Percentiles rank a stretch among this genome's conserved stretches.
phyloP scores from a whole-genome alignment of 1,140 invertebrate species.

The Drosophila yakuba region DNA sequence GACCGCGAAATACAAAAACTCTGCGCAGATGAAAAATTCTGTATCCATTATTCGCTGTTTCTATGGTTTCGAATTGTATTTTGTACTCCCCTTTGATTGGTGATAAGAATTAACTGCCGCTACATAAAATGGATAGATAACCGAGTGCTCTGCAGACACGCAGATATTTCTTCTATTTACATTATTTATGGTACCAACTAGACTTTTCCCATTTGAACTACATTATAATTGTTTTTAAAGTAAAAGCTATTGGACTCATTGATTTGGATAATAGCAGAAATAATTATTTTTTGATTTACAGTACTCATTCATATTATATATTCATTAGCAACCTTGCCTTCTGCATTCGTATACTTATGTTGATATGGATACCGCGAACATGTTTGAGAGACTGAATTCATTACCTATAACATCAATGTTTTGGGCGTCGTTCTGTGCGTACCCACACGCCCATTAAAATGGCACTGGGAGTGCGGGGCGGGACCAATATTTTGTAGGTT shows the following conservation, averaged over 20 bases:
- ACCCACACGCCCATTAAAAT: slow-evolving; percentile 1
- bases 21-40: slow-evolving; percentile 25
- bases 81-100: slow-evolving; percentile 10
- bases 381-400: neutral
- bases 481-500: slow-evolving; percentile 23
- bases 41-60: slow-evolving; percentile 34
- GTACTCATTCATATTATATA: neutral
- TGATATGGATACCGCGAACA: neutral
- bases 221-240: neutral
- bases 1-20: neutral
- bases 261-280: neutral
- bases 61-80: slow-evolving; percentile 31
- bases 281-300: neutral
- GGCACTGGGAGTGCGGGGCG: neutral
- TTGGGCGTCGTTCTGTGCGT: slow-evolving; percentile 7
- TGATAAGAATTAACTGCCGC: slow-evolving; percentile 20
- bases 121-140: slow-evolving; percentile 24
- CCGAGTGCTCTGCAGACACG: slow-evolving; percentile 1
- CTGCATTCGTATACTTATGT: too few species aligned
- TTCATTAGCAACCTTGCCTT: neutral
- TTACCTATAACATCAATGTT: neutral
- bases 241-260: neutral
- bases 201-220: neutral
- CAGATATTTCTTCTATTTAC: slow-evolving; percentile 12
- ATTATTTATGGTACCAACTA: slow-evolving; percentile 7